Evolutionary conservation across 2,888 invertebrate genomes (phyloP), one percentile per base, ranked within the genome.

Genomic region (Drosophila kuntzei): DNA sequence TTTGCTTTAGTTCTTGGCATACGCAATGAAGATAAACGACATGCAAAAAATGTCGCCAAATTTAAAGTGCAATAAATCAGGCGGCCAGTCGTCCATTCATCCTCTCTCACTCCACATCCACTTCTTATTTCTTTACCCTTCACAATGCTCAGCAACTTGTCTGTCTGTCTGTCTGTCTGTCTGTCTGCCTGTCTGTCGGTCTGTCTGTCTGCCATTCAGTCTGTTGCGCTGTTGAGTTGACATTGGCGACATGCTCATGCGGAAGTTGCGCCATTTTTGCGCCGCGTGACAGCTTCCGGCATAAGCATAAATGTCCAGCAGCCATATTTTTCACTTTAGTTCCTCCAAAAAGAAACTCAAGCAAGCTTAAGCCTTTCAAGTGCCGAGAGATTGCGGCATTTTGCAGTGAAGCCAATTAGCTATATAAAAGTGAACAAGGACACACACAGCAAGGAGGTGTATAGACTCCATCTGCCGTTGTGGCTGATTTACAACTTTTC

Each of bases 1-100:
- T 76, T 51, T 63, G 59, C 82, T 71, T 83, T 71, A 63, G 84
- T 83, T 71, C 77, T 76, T 83, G 87, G 86, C 85, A 80, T 68
- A 74, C 79, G 82, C 80, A 89, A 89, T 89, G 85, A 85, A 85
- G 85, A 89, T 89, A 83, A 89, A 89, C 89, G 90, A 89, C 78
- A 89, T 86, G 75, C 89, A 88, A 83, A 89, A 87, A 89, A 78
- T 70, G 84, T 83, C 84, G 84, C 76, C 80, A 73, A 89, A 89
- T 85, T 89, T 88, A 88, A 89, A 85, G 80, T 86, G 89, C 88
- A 86, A 85, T 84, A 84, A 85, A 85, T 85, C 84, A 89, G 75
- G 41, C 73, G 71, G 61, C 78, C 79, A 71, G 74, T 70, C 77
- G 59, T 36, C 54, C 60, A 62, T 53, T 60, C 58, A 20, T 12